A percentile compares a stretch with the other conserved stretches of the same genome.
phyloP scores from a whole-genome alignment of 2,797 vertebrate genomes.

The Poeciliopsis turneri region DNA sequence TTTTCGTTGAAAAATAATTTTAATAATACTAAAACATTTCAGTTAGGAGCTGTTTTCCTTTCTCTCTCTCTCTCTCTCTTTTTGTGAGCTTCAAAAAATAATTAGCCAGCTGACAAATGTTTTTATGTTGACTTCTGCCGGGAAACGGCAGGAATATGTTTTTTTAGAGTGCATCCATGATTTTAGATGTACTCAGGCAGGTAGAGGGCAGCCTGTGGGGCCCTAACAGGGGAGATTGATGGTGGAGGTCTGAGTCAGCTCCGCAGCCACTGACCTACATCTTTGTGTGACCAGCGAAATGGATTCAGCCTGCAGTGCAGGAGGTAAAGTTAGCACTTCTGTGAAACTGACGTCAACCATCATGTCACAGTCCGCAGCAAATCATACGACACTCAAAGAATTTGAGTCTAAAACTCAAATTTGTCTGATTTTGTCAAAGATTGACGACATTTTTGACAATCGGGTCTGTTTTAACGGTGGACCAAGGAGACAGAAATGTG shows the following conservation, averaged over 20 bases:
- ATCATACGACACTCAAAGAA: not conserved
- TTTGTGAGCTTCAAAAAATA: no score
- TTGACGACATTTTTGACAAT: no score
- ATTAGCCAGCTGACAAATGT: no score
- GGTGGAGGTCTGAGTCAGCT: slow-evolving; percentile 10
- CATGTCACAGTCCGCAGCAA: not conserved
- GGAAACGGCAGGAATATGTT: no score
- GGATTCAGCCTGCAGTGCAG: not conserved
- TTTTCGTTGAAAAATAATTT: no score
- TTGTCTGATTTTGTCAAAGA: no score
- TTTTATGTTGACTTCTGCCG: no score
- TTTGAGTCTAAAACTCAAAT: not conserved
- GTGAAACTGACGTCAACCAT: not conserved
- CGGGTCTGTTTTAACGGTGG: not conserved
- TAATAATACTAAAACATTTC: no score
- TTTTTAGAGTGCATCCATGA: not conserved
- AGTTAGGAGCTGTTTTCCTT: no score
- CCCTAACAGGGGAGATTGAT: not conserved
- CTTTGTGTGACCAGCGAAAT: not conserved
- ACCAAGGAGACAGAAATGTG: not conserved
- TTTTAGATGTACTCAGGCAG: slow-evolving; percentile 8
- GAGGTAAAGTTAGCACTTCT: not conserved
- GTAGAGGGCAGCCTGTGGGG: not conserved
- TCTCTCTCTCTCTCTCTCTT: no score
- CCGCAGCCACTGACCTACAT: not conserved